phyloP scores from a whole-genome alignment of 1,140 invertebrate species.

The Heliconius melpomene region DNA sequence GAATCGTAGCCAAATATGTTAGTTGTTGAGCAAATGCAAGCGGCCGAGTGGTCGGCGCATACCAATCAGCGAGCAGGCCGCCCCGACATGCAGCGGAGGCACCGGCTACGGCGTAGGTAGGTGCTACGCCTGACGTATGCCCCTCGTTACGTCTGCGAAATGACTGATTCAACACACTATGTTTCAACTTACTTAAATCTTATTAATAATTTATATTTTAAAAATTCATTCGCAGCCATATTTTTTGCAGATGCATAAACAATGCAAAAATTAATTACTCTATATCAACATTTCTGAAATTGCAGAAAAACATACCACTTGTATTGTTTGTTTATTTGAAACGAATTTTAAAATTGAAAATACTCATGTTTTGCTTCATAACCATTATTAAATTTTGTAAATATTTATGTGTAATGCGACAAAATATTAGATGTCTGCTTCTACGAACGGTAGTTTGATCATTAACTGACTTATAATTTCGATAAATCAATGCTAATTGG shows the following conservation, averaged over 20 bases:
- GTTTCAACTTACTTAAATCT: slow-evolving; percentile 4
- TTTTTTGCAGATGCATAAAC: neutral
- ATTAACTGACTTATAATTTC: slow-evolving; percentile 49
- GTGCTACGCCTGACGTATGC: slow-evolving; percentile 52
- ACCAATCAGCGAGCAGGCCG: slow-evolving; percentile 56
- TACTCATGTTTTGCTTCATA: neutral
- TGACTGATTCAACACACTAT: slow-evolving; percentile 15
- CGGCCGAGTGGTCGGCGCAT: slow-evolving; percentile 57
- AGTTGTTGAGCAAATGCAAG: slow-evolving; percentile 61
- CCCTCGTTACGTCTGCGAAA: slow-evolving; percentile 29
- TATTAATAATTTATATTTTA: neutral
- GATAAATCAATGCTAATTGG: slow-evolving; percentile 77
- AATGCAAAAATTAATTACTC: slow-evolving; percentile 14
- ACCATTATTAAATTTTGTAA: slow-evolving; percentile 8
- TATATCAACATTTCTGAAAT: slow-evolving; percentile 20
- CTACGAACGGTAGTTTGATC: slow-evolving; percentile 2
- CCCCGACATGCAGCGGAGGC: slow-evolving; percentile 43
- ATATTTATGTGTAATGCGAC: neutral
- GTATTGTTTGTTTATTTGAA: slow-evolving; percentile 10
- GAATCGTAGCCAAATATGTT: slow-evolving; percentile 76
- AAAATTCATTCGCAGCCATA: neutral
- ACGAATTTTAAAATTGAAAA: neutral
- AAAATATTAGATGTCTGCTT: neutral
- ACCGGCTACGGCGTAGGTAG: slow-evolving; percentile 62
- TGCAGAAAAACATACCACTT: slow-evolving; percentile 8